phyloP scores from a whole-genome alignment of 2,113 vertebrate species.

The Campylomormyrus tamandua region DNA sequence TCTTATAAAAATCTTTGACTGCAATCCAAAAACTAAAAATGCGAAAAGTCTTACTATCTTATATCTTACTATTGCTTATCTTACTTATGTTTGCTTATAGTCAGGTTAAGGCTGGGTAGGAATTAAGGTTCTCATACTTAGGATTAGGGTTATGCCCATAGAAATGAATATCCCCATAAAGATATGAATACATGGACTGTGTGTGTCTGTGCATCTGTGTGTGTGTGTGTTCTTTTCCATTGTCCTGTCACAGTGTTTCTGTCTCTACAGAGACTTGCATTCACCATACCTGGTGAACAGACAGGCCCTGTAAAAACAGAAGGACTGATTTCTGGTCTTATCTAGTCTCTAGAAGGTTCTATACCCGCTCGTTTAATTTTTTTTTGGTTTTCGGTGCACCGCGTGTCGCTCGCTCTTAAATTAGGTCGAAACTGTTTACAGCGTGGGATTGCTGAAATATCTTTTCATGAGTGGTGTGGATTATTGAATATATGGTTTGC shows the following conservation, averaged over 20 bases:
- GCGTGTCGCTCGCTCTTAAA: constrained; percentile 4
- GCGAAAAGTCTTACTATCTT: too few relatives aligned
- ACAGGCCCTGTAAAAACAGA: not conserved
- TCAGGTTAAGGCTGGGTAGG: not conserved
- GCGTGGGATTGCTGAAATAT: constrained; percentile 2
- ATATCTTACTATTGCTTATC: too few relatives aligned
- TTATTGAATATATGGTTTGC: constrained; percentile 39
- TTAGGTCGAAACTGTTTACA: constrained; percentile 22
- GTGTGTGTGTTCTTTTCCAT: not conserved
- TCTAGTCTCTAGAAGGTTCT: not conserved
- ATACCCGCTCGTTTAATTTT: not conserved
- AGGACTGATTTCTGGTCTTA: not conserved
- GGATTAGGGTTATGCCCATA: not conserved
- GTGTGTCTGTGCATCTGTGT: not conserved
- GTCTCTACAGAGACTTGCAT: not conserved
- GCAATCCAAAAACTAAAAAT: too few relatives aligned
- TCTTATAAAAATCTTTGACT: too few relatives aligned
- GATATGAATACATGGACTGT: not conserved
- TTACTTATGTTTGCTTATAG: not conserved
- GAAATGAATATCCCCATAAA: not conserved
- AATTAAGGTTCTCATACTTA: not conserved
- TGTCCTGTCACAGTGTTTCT: not conserved
- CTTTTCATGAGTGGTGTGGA: constrained; percentile 52
- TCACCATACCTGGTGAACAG: not conserved
- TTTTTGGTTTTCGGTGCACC: not conserved